These are phyloP conservation scores for Arctopsyche grandis DNA, from an alignment of 1,140 invertebrate genomes.

Conservation along the genomic window DNA sequence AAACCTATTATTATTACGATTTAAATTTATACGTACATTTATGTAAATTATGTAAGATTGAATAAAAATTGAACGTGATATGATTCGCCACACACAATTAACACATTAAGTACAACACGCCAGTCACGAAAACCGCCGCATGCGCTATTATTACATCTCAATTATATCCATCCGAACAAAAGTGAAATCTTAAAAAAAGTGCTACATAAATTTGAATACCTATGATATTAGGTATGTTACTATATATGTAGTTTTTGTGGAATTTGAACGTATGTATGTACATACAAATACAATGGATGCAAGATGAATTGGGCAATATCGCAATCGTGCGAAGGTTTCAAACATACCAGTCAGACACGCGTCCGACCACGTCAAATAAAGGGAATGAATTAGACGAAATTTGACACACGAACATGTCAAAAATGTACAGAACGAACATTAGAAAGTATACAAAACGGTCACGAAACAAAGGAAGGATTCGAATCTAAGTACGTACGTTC, in stretches of 20 bases:
- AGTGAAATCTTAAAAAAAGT: not conserved
- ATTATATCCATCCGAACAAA: not conserved
- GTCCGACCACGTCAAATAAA: too few relatives aligned
- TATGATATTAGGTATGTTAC: too few relatives aligned
- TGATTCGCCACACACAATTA: not conserved
- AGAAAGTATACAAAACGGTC: not conserved
- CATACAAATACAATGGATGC: too few relatives aligned
- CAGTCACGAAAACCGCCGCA: not conserved
- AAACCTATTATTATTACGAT: too few relatives aligned
- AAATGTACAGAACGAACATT: not conserved
- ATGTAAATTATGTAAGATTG: not conserved
- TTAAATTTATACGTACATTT: not conserved
- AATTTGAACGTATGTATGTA: not conserved
- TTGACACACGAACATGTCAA: not conserved
- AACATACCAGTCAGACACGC: too few relatives aligned
- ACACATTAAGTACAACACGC: slow-evolving; percentile 6
- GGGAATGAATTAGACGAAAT: too few relatives aligned
- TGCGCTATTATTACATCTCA: not conserved
- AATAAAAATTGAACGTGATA: not conserved
- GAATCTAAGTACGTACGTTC: not conserved
- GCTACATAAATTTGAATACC: not conserved
- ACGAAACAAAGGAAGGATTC: not conserved
- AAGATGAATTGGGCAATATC: not conserved
- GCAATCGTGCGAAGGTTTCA: not conserved
- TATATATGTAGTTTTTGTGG: too few relatives aligned